Evolutionary conservation across 2,113 vertebrate genomes (phyloP), one percentile per base, ranked within the genome.

Genomic region (Chiloscyllium plagiosum): DNA sequence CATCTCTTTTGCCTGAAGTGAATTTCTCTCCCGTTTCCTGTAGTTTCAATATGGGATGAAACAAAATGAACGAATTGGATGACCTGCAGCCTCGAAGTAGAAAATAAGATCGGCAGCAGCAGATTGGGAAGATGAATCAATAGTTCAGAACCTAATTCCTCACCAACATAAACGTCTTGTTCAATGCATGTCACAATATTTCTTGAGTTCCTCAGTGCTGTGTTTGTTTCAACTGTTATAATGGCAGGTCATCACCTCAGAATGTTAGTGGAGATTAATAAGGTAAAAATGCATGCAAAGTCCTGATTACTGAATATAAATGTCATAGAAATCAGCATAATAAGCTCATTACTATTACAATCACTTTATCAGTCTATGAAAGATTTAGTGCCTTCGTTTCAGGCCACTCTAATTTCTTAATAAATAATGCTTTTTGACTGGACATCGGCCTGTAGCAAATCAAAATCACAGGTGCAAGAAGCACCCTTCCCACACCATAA

Each of bases 331-430:
- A 61, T 92, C 56, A n/a, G 61, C 8, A 90, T 90, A 56, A 89
- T 3, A n/a, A 90, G 61, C 22, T 93, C 89, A 22, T 37, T 93
- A 93, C 61, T 37, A 22, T 37, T 37, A 20, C 19, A 19, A 17
- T 68, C 61, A 66, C 61, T 93, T 83, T 47, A 37, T 92, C 87
- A 92, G 87, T 92, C 15, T 65, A 61, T 90, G 37, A n/a, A 93
- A 17, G 22, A 65, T 33, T 37, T 66, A 3, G 89, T 92, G n/a
- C 15, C 52, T 65, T 93, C 66, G 29, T 92, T 56, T 65, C 15
- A 20, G 22, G 17, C 61, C 33, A 90, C 29, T 66, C 89, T 37
- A 33, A 66, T n/a, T 83, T 83, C 19, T 13, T 83, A 83, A 83
- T 66, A 66, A 92, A 6, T 19, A 6, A 92, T n/a, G 29, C 5